These are phyloP conservation scores for Paramuricea clavata DNA, from an alignment of 92 coral and sea anemone species.

Conservation along the genomic window DNA sequence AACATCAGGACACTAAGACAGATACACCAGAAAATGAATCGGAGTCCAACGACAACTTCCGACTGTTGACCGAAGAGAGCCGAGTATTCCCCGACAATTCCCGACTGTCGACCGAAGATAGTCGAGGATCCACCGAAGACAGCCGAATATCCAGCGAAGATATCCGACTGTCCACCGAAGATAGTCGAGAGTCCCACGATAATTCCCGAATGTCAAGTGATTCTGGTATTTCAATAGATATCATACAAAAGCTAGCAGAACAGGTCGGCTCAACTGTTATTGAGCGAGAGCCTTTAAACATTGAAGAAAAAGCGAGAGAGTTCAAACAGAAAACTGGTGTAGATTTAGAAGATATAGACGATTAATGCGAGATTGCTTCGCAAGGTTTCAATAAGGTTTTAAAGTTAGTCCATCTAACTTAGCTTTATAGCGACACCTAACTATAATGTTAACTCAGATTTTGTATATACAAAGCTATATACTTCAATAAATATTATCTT, in stretches of 20 bases:
- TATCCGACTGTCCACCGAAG: background rate
- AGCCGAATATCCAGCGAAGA: background rate
- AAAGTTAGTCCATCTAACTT: too few relatives aligned
- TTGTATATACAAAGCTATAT: too few relatives aligned
- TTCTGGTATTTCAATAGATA: slow-evolving; percentile 66
- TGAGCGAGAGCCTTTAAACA: slow-evolving; percentile 83
- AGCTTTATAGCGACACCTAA: too few relatives aligned
- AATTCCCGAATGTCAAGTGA: background rate
- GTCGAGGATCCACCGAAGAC: background rate
- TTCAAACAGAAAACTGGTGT: slow-evolving; percentile 47
- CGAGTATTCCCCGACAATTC: background rate
- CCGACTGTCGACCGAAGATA: background rate
- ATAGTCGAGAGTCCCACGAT: background rate
- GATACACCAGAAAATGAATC: background rate
- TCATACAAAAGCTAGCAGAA: slow-evolving; percentile 80
- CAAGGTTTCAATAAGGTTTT: too few relatives aligned
- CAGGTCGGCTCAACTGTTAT: slow-evolving; percentile 82
- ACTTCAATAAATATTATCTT: too few relatives aligned
- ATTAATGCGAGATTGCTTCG: background rate
- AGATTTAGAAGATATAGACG: slow-evolving; percentile 36
- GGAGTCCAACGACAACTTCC: background rate
- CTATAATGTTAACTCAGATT: too few relatives aligned
- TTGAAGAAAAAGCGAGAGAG: slow-evolving; percentile 74
- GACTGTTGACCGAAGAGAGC: background rate
- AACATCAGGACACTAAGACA: background rate